Base-by-base conservation (phyloP, 2,797 vertebrate species). In the Anabas testudineus region DNA sequence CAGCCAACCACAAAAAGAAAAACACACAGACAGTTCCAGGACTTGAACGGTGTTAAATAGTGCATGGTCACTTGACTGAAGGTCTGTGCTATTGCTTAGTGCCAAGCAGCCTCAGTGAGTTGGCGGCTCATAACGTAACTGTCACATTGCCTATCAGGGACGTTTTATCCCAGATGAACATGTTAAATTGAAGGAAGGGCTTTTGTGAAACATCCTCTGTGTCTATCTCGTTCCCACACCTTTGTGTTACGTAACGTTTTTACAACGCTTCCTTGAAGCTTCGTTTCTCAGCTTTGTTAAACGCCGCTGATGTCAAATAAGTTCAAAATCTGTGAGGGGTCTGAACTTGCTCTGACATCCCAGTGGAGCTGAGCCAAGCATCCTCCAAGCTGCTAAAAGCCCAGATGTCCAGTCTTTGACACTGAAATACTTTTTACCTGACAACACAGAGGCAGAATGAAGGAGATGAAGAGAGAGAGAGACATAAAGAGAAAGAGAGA, bases 11-110 rank as follows among this genome's bases (percentile, higher is more conserved):
- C 84, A 85, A 10, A 71, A 56, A 78, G 51, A 51, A 80, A 87
- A 88, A 82, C 63, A 84, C 28, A 28, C 22, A 77, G 53, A 68
- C 71, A 67, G 68, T 48, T 83, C 80, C 70, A 80, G 74, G 84
- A 85, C 64, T 60, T 22, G 36, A 69, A 73, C 53, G 52, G 58
- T 76, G 74, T 53, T 86, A 67, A 84, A 79, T 84, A 72, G 75
- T 84, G 75, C 63, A 80, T 74, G 67, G 78, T 72, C 73, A 83
- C 80, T 77, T 66, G 30, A 74, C 42, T 60, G 66, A 83, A 73
- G 53, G 58, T 42, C 41, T 76, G 42, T 58, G 51, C 41, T 56
- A 45, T 71, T 19, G 4, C 34, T 81, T 39, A 55, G 47, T 9
- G 47, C 53, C 59, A 46, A 43, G 53, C 24, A 53, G 60, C 32